phyloP scores from a whole-genome alignment of 2,113 vertebrate genomes.

The Nesogale talazaci region DNA sequence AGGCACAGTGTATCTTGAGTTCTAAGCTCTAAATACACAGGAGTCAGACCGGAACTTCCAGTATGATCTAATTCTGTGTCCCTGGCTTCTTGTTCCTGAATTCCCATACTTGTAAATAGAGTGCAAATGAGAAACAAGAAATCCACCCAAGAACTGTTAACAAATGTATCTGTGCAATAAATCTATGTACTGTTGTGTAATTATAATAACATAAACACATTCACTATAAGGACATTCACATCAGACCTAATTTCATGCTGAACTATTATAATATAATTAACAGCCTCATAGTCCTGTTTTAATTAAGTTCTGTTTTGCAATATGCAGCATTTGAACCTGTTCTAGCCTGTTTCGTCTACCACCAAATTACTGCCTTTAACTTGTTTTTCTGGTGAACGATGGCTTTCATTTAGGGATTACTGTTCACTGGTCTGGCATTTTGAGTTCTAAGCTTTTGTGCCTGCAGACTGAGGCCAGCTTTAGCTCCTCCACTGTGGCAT shows the following conservation, averaged over 20 bases:
- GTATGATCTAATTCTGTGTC: constrained; percentile 84
- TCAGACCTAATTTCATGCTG: constrained; percentile 84
- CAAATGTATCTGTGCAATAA: constrained; percentile 69
- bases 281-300: constrained; percentile 83
- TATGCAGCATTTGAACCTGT: constrained; percentile 88
- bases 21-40: constrained; percentile 79
- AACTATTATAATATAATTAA: constrained; percentile 87
- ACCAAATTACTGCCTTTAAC: constrained; percentile 83
- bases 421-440: constrained; percentile 76
- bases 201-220: constrained; percentile 83
- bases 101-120: constrained; percentile 62
- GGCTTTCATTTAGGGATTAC: constrained; percentile 83
- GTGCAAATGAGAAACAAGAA: constrained; percentile 56
- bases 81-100: constrained; percentile 71
- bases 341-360: constrained; percentile 84
- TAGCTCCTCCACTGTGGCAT: constrained; percentile 81
- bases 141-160: constrained; percentile 69
- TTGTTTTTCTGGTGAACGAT: constrained; percentile 85
- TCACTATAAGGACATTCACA: constrained; percentile 80
- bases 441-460: constrained; percentile 80
- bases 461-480: constrained; percentile 79
- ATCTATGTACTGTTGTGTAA: constrained; percentile 73
- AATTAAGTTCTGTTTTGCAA: constrained; percentile 88
- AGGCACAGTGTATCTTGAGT: constrained; percentile 81
- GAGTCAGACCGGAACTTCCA: constrained; percentile 79